These are phyloP conservation scores for Puntigrus tetrazona DNA, from an alignment of 2,113 vertebrate species.

Conservation along the genomic window DNA sequence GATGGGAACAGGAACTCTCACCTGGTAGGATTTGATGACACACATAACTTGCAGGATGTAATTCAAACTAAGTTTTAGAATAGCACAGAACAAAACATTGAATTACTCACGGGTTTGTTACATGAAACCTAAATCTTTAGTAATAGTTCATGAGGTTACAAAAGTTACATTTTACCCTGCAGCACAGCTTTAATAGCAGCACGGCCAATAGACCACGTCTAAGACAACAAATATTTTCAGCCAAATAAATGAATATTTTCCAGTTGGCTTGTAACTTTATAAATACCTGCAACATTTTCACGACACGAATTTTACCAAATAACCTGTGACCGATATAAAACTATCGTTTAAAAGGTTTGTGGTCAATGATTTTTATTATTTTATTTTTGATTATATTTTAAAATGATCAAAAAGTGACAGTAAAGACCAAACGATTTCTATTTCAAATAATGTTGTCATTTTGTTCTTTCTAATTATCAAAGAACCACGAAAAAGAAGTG, in stretches of 20 bases:
- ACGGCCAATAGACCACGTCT: background rate
- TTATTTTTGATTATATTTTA: too few relatives aligned
- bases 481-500: background rate
- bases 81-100: background rate
- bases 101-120: background rate
- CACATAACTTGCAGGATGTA: conserved; percentile 10
- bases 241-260: background rate
- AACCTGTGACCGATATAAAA: background rate
- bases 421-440: background rate
- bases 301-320: background rate
- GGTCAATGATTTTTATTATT: too few relatives aligned
- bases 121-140: background rate
- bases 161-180: background rate
- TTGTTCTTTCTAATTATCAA: background rate
- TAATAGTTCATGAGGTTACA: background rate
- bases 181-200: background rate
- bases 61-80: conserved; percentile 2
- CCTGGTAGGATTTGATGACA: conserved; percentile 48
- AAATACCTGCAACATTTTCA: background rate
- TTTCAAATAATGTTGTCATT: background rate
- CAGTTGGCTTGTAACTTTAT: background rate
- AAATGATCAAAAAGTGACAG: background rate
- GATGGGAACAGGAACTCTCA: conserved; percentile 29
- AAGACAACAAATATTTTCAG: background rate
- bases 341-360: too few relatives aligned